phyloP scores from a whole-genome alignment of 2,113 vertebrate genomes.

The Phylloscopus trochilus region DNA sequence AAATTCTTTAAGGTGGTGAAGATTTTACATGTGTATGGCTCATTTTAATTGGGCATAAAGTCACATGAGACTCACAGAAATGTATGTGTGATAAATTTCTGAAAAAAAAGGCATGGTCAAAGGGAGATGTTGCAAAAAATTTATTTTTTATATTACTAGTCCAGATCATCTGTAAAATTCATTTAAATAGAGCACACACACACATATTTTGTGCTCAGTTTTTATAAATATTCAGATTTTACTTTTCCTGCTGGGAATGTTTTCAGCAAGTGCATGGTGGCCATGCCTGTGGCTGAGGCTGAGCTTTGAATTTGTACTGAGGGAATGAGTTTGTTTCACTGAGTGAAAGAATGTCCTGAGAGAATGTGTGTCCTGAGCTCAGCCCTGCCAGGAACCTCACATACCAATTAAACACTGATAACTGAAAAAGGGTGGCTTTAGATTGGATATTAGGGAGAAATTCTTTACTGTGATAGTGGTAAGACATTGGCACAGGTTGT shows the following conservation, averaged over 20 bases:
- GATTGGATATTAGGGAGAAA: not conserved
- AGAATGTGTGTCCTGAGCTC: rapidly evolving
- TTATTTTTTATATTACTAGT: not conserved
- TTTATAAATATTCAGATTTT: not conserved
- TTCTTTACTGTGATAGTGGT: no score
- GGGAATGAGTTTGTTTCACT: not conserved
- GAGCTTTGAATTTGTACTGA: not conserved
- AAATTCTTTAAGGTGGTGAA: not conserved
- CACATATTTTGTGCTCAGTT: not conserved
- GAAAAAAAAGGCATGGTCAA: rapidly evolving
- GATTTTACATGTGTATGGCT: not conserved
- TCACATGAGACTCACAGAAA: not conserved
- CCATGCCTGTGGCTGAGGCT: not conserved
- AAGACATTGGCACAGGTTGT: no score
- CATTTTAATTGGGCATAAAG: not conserved
- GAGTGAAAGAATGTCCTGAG: not conserved
- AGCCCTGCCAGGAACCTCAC: no score
- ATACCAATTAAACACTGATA: not conserved
- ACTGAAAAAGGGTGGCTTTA: not conserved
- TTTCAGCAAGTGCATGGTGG: not conserved
- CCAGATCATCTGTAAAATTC: not conserved
- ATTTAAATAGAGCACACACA: not conserved
- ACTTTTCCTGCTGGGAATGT: not conserved
- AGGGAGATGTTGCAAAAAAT: not conserved
- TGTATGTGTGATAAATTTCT: not conserved